Conservation (phyloP, 2,797 vertebrate genomes). For the Falco cherrug region DNA sequence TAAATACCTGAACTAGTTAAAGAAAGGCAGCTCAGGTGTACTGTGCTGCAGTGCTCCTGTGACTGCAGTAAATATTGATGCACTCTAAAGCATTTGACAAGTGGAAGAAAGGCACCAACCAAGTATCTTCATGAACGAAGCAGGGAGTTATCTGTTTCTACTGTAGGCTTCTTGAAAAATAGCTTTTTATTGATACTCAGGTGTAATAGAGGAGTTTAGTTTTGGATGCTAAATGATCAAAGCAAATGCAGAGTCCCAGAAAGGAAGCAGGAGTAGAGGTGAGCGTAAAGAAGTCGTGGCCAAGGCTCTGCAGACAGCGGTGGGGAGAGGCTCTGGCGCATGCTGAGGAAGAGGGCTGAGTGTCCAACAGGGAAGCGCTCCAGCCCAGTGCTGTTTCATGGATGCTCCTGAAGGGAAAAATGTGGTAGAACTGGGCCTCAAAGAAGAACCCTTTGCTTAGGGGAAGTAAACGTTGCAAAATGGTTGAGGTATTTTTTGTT, state of each 20-base stretch:
- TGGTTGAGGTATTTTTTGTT: not conserved
- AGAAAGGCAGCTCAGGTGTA: not conserved
- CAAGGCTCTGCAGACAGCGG: rapidly evolving
- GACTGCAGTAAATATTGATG: not conserved
- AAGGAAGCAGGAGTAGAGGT: not conserved
- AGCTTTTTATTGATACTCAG: not conserved
- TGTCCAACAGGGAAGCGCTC: rapidly evolving
- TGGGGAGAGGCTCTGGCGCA: not conserved
- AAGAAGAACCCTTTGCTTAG: not conserved
- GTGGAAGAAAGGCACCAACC: not conserved
- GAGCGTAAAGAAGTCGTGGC: not conserved
- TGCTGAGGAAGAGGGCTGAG: not conserved
- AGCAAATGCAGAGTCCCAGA: not conserved
- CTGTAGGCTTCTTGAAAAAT: not conserved
- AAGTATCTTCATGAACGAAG: not conserved
- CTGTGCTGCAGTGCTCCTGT: not conserved
- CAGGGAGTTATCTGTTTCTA: not conserved
- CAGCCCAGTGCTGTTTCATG: rapidly evolving
- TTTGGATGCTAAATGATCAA: not conserved
- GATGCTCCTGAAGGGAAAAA: rapidly evolving
- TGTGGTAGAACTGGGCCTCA: not conserved
- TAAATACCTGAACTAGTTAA: not conserved
- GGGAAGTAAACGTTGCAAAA: not conserved
- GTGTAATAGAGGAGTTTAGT: not conserved
- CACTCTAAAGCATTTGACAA: not conserved